These are phyloP conservation scores for Pristionchus fissidentatus DNA, from an alignment of 2,888 invertebrate genomes.

Conservation along the genomic window DNA sequence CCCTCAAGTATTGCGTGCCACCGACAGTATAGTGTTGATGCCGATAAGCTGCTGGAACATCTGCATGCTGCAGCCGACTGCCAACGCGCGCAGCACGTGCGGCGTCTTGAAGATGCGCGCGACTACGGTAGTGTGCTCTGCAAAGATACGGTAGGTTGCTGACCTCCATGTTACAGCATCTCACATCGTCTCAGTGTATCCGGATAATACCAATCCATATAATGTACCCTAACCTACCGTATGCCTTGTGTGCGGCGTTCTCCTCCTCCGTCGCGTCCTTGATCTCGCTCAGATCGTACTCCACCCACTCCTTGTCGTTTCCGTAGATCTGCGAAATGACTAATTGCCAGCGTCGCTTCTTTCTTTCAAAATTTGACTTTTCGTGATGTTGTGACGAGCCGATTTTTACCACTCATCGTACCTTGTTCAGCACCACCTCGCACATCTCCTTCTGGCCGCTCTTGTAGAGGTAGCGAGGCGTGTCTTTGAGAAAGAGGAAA, in stretches of 20 bases:
- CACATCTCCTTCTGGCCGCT: slow-evolving; percentile 39
- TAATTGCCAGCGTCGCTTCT: neutral
- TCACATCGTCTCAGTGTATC: neutral
- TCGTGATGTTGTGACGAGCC: neutral
- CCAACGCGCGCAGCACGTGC: slow-evolving; percentile 76
- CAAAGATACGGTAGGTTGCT: neutral
- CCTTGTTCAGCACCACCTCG: slow-evolving; percentile 41
- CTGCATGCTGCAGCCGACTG: slow-evolving; percentile 79
- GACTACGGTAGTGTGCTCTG: slow-evolving; percentile 54
- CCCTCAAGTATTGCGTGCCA: neutral
- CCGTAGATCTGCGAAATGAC: slow-evolving; percentile 58
- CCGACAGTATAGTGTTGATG: slow-evolving; percentile 80
- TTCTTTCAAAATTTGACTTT: neutral
- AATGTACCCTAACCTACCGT: neutral
- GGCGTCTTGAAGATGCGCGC: slow-evolving; percentile 65
- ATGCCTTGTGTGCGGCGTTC: slow-evolving; percentile 16
- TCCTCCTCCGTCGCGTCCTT: slow-evolving; percentile 47
- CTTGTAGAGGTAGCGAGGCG: slow-evolving; percentile 75
- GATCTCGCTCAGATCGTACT: slow-evolving; percentile 69
- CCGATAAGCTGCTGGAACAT: slow-evolving; percentile 79
- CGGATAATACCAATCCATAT: neutral
- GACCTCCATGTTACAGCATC: neutral
- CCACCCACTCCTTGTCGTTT: slow-evolving; percentile 66
- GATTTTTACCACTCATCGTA: neutral
- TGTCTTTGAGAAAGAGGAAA: slow-evolving; percentile 42